These are phyloP conservation scores for Genyomyrus donnyi DNA, from an alignment of 2,113 vertebrate genomes.

Conservation along the genomic window DNA sequence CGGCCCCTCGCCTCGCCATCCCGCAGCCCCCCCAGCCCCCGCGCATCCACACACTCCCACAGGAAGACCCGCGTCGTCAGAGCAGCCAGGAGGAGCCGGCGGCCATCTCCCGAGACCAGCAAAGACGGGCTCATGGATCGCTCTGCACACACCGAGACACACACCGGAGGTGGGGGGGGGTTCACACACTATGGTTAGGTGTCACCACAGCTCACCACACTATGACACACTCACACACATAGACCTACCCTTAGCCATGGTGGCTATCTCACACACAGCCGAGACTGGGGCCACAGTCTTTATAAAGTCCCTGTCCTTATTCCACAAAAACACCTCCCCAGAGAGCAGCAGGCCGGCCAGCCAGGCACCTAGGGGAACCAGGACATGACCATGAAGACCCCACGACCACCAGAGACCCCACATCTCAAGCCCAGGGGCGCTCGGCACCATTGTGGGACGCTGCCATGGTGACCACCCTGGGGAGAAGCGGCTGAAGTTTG, in stretches of 20 bases:
- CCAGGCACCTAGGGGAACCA: conserved; percentile 70
- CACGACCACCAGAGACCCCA: background rate
- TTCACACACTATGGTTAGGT: background rate
- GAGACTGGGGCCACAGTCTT: conserved; percentile 62
- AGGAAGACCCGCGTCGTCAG: conserved; percentile 67
- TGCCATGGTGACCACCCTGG: conserved; percentile 66
- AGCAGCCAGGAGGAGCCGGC: conserved; percentile 60
- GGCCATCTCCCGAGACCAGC: conserved; percentile 75
- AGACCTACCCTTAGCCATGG: conserved; percentile 56
- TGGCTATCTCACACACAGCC: conserved; percentile 58
- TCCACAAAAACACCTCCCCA: conserved; percentile 89
- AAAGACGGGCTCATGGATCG: conserved; percentile 55
- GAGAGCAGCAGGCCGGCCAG: conserved; percentile 72
- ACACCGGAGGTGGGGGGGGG: background rate
- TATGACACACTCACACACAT: background rate
- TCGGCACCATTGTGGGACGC: conserved; percentile 72
- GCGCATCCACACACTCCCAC: conserved; percentile 71
- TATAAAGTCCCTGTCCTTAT: conserved; percentile 77
- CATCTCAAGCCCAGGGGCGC: conserved; percentile 6
- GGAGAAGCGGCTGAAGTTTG: conserved; percentile 71
- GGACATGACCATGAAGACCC: background rate
- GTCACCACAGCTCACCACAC: background rate
- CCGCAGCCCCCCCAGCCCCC: conserved; percentile 43
- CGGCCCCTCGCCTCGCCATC: conserved; percentile 53
- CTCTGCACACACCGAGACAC: conserved; percentile 42